phyloP scores from a whole-genome alignment of 1,140 invertebrate species.

The Paracyclopina nana region DNA sequence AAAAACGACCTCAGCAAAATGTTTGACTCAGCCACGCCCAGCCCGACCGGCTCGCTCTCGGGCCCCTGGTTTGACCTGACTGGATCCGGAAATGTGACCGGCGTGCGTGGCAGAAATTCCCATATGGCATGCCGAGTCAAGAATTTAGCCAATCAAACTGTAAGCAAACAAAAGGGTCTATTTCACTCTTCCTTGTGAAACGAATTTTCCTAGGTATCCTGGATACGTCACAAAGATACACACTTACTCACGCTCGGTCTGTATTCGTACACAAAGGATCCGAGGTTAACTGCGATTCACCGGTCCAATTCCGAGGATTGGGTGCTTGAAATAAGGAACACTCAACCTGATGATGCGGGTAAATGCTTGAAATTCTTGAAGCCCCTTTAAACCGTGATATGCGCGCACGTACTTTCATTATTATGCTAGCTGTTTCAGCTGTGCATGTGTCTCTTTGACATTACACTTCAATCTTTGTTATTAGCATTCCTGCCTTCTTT shows the following conservation, averaged over 20 bases:
- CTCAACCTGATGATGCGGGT: conserved; percentile 23
- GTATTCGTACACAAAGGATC: conserved; percentile 23
- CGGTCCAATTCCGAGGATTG: conserved; percentile 25
- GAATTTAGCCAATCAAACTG: conserved; percentile 14
- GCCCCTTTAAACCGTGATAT: background rate
- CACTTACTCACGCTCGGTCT: conserved; percentile 23
- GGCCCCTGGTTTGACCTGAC: conserved; percentile 15
- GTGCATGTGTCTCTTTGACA: too few relatives aligned
- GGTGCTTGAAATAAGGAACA: conserved; percentile 26
- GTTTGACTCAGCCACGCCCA: conserved; percentile 9
- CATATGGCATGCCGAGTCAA: conserved; percentile 11
- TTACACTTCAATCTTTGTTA: background rate
- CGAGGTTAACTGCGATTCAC: conserved; percentile 23
- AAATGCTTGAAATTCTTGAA: conserved; percentile 27
- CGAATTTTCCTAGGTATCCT: conserved; percentile 21
- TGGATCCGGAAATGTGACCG: conserved; percentile 1
- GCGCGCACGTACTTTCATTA: too few relatives aligned
- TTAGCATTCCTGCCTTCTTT: background rate
- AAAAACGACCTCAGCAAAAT: conserved; percentile 11
- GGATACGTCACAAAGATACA: conserved; percentile 22
- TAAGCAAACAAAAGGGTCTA: background rate
- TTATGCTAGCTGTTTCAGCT: too few relatives aligned
- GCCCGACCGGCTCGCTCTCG: conserved; percentile 13
- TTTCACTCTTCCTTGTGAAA: too few relatives aligned
- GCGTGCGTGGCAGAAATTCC: background rate